Base-by-base conservation (phyloP, 2,888 invertebrate species). In the Pristionchus exspectatus region DNA sequence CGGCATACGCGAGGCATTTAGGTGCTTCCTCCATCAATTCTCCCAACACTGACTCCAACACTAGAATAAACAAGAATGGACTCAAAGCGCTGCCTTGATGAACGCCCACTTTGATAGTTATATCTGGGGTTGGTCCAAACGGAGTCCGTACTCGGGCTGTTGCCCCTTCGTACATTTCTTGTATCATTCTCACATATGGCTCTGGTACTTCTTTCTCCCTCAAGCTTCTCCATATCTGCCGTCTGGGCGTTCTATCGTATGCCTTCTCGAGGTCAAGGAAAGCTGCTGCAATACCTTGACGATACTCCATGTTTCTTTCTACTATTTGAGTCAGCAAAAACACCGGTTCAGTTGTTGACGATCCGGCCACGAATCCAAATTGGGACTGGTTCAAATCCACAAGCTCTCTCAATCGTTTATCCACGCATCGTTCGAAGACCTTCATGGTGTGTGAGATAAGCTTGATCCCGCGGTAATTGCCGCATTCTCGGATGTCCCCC, bases 401-500 rank as follows among this genome's bases (percentile, higher is more conserved):
- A 7, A 69, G n/a, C 30, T 69, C 69, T 27, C 69, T 69, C 44
- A 81, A 81, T 81, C 81, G 21, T 50, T 44, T 24, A 81, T 81
- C 44, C 9, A 81, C 21, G 21, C 38, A 50, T 59, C 84, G 3
- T 21, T 84, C 84, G 12, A 21, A 24, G 18, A 84, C 18, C 54
- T 83, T 83, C 83, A 83, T 83, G 7, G 83, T 83, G 33, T 83
- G 83, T 18, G 83, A 83, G 54, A 83, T 24, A 16, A 83, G 21
- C 21, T 83, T 83, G 44, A 83, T 83, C 10, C 44, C 83, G 14
- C 83, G 18, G n/a, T 83, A 83, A 24, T 83, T 83, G 4, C 83
- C 50, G 21, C 83, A 83, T 7, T 44, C n/a, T 30, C n/a, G n/a
- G n/a, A n/a, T n/a, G n/a, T n/a, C n/a, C n/a, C n/a, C n/a, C n/a